Evolutionary conservation across 2,888 invertebrate genomes (phyloP), one percentile per base, ranked within the genome.

Genomic region (Lymantria dispar): DNA sequence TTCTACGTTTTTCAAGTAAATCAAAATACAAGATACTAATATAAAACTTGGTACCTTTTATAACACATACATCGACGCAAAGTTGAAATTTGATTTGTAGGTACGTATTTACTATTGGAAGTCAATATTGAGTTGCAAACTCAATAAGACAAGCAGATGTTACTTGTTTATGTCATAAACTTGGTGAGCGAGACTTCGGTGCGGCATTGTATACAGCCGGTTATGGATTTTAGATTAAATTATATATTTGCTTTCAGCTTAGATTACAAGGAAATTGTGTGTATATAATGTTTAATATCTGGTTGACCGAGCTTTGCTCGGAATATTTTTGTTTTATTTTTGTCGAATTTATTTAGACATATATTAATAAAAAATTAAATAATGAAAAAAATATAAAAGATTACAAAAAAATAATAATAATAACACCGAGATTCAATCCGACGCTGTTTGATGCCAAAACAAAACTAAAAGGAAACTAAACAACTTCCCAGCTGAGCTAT

Each of bases 91-190:
- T 72, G 72, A 74, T 75, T 73, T 72, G 65, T 68, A 65, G 65
- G 62, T 68, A 68, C 65, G 56, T 70, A 74, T 74, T 74, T 71
- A 71, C 74, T 74, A 78, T 79, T 70, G 80, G 67, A 73, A 79
- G 70, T 70, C 80, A 73, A 80, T 84, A 85, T 85, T 79, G 81
- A 82, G 78, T 83, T 85, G 63, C 64, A 77, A 84, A 85, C 84
- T 83, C 83, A 85, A 85, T 85, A 86, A 84, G 80, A 85, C 82
- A 83, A 80, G 78, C 84, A 81, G 82, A 83, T 84, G 85, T 83
- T 82, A 77, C 85, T 80, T 81, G 84, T 82, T 78, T 78, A 77
- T 76, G 76, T 80, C 81, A 74, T 80, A 74, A 78, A 80, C 71
- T 80, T 78, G 60, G 70, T 68, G 63, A 58, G 61, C 67, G 68